A percentile compares a stretch with the other conserved stretches of the same genome.
phyloP scores from a whole-genome alignment of 2,113 vertebrate species.

The Baryphthengus martii region DNA sequence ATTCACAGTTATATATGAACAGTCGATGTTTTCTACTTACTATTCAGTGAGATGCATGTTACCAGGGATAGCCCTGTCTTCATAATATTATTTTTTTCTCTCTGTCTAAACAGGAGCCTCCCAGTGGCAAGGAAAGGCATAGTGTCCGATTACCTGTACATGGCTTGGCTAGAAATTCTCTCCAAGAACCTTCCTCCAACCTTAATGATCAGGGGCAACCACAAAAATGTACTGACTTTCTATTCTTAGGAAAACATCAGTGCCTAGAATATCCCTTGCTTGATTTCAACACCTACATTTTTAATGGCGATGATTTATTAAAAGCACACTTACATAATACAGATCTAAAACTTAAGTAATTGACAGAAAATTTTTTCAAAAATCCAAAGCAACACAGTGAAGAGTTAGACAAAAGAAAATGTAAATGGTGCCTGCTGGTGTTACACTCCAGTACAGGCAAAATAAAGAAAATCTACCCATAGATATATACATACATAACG shows the following conservation, averaged over 20 bases:
- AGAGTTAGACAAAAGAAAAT: neutral
- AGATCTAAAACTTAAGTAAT: neutral
- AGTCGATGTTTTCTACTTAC: neutral
- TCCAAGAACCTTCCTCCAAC: constrained; percentile 92
- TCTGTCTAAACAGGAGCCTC: constrained; percentile 83
- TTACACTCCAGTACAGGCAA: neutral
- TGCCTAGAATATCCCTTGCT: neutral
- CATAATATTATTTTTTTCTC: neutral
- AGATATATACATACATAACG: neutral
- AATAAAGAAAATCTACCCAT: neutral
- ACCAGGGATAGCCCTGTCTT: neutral
- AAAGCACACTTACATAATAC: neutral
- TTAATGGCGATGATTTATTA: neutral
- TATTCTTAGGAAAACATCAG: constrained; percentile 82
- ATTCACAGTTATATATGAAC: neutral
- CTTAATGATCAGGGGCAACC: constrained; percentile 93
- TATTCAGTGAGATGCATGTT: neutral
- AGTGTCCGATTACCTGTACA: constrained; percentile 92
- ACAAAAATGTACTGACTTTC: constrained; percentile 97
- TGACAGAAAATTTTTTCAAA: neutral
- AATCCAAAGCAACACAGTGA: neutral
- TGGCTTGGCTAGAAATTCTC: constrained; percentile 95
- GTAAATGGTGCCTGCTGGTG: neutral
- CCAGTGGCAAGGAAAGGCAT: constrained; percentile 94
- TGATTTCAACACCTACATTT: neutral